Conservation (phyloP, 2,797 vertebrate species). For the Galaxias olidus region DNA sequence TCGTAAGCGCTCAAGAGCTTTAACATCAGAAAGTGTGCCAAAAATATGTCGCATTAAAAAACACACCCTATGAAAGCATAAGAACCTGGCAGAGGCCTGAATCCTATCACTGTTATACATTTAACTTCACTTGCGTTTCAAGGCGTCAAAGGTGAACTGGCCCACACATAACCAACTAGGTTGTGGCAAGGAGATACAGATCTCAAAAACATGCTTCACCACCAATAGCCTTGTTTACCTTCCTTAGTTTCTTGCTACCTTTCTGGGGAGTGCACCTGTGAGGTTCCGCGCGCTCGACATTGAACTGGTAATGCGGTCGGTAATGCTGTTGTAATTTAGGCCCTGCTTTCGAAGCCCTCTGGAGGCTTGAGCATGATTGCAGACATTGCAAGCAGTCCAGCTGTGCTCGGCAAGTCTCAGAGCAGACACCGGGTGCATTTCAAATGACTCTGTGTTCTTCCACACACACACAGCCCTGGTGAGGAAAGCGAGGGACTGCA, state of each 20-base stretch:
- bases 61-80: conserved; percentile 18
- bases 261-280: conserved; percentile 13
- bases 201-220: background rate
- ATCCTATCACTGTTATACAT: background rate
- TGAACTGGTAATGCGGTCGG: conserved; percentile 8
- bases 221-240: background rate
- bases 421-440: conserved; percentile 39
- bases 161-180: background rate
- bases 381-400: conserved; percentile 26
- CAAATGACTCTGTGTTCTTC: conserved; percentile 40
- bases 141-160: background rate
- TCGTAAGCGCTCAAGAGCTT: conserved; percentile 17
- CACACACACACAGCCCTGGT: conserved; percentile 36
- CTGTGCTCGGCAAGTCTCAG: conserved; percentile 12
- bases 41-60: conserved; percentile 13
- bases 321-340: conserved; percentile 44
- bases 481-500: conserved; percentile 35
- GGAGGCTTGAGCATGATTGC: conserved; percentile 37
- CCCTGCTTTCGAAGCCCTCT: conserved; percentile 35
- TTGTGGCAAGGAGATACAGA: background rate
- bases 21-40: conserved; percentile 23
- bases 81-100: background rate
- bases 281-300: conserved; percentile 17
- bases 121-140: background rate
- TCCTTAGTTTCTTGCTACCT: background rate